phyloP scores from a whole-genome alignment of 2,888 invertebrate genomes.

The Mactromeris polynyma region DNA sequence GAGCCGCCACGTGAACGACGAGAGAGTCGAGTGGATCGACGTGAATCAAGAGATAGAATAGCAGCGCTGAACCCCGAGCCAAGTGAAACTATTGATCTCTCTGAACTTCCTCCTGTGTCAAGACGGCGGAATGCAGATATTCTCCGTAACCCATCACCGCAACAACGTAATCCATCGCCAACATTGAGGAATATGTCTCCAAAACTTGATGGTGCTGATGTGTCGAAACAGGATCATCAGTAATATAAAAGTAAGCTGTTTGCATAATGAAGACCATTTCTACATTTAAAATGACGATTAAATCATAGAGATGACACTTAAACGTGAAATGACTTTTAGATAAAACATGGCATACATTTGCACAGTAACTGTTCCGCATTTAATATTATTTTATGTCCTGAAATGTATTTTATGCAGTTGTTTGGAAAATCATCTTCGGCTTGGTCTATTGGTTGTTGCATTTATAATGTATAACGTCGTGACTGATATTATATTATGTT shows the following conservation, averaged over 20 bases:
- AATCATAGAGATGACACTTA: too few species aligned
- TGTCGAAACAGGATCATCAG: neutral
- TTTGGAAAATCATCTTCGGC: too few species aligned
- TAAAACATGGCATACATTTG: too few species aligned
- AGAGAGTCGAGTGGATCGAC: constrained; percentile 38
- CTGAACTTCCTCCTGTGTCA: constrained; percentile 36
- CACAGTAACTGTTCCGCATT: too few species aligned
- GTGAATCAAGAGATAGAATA: constrained; percentile 48
- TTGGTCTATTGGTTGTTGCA: too few species aligned
- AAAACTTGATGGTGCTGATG: constrained; percentile 18
- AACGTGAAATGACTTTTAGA: too few species aligned
- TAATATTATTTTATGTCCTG: too few species aligned
- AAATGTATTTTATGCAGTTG: too few species aligned
- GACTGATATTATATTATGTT: too few species aligned
- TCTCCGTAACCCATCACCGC: constrained; percentile 46
- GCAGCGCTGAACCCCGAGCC: constrained; percentile 55
- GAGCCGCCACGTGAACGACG: constrained; percentile 66
- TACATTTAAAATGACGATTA: too few species aligned
- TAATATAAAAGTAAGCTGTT: neutral
- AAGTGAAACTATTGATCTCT: constrained; percentile 30
- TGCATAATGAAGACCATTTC: too few species aligned
- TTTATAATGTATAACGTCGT: too few species aligned
- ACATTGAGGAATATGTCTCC: constrained; percentile 52
- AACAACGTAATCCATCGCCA: constrained; percentile 62
- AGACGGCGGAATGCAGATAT: constrained; percentile 31